Conservation (phyloP, 2,888 invertebrate genomes). For the Reticulitermes lucifugus region DNA sequence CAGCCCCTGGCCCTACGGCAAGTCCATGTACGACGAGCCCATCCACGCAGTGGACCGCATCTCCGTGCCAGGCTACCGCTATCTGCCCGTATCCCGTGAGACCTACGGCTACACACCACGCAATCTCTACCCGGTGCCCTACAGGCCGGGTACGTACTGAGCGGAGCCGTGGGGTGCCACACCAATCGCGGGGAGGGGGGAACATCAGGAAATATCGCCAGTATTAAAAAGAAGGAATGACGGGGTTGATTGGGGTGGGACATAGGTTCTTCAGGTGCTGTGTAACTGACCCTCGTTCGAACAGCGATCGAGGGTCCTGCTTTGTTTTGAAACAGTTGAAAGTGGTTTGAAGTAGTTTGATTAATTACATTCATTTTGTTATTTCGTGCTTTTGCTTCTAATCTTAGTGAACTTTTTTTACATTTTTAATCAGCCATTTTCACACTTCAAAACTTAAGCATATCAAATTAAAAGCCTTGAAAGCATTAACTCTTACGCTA, state of each 20-base stretch:
- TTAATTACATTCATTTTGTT: not conserved
- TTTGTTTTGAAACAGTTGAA: conserved; percentile 24
- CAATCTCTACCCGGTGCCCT: conserved; percentile 84
- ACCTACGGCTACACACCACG: conserved; percentile 91
- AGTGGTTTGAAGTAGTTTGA: conserved; percentile 18
- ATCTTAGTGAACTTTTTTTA: not conserved
- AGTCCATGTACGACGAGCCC: conserved; percentile 91
- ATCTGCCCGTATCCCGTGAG: conserved; percentile 90
- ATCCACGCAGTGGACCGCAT: conserved; percentile 84
- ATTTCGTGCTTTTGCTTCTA: conserved; percentile 4
- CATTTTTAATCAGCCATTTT: conserved; percentile 17
- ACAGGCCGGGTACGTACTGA: conserved; percentile 86
- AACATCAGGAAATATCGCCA: not conserved
- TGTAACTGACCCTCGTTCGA: conserved; percentile 9
- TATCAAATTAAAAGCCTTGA: not conserved
- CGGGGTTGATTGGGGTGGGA: conserved; percentile 15
- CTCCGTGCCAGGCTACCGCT: conserved; percentile 89
- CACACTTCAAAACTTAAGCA: conserved; percentile 24
- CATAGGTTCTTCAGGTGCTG: conserved; percentile 12
- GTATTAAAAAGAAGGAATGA: not conserved
- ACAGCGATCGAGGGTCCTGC: not conserved
- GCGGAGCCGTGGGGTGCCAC: not conserved
- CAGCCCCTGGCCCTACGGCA: conserved; percentile 80
- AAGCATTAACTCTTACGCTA: not conserved
- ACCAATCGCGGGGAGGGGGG: not conserved